Conservation (phyloP, 2,113 vertebrate species). For the Paramormyrops kingsleyae region DNA sequence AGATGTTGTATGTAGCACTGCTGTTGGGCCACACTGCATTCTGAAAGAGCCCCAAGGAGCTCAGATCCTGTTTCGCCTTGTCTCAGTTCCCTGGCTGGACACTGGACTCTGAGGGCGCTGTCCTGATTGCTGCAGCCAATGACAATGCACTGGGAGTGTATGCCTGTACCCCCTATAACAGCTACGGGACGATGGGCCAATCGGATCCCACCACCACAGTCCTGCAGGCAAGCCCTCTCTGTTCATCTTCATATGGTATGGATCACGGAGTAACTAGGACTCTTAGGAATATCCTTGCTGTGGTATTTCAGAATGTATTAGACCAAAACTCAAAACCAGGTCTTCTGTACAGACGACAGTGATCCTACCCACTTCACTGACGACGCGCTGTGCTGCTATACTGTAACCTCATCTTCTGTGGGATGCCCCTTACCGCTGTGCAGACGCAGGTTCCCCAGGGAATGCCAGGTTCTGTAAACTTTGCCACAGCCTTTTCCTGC, state of each 20-base stretch:
- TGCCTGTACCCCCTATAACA: slow-evolving; percentile 82
- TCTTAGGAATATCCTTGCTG: neutral
- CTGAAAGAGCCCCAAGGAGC: neutral
- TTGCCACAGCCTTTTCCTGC: neutral
- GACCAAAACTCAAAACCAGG: neutral
- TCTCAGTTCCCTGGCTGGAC: slow-evolving; percentile 84
- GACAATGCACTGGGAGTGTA: slow-evolving; percentile 78
- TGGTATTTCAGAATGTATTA: neutral
- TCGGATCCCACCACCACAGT: slow-evolving; percentile 70
- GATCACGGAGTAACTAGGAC: neutral
- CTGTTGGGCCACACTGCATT: neutral
- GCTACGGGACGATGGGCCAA: slow-evolving; percentile 73
- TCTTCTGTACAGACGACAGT: neutral
- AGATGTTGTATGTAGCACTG: neutral
- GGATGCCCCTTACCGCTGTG: neutral
- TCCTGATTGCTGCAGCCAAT: slow-evolving; percentile 73
- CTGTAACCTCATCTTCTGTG: neutral
- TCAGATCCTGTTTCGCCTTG: neutral
- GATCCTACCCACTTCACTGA: neutral
- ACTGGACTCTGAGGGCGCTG: slow-evolving; percentile 62
- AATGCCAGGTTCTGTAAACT: neutral
- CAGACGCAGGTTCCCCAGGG: neutral
- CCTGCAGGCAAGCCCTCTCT: slow-evolving; percentile 67
- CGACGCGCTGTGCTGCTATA: neutral
- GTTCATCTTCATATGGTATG: neutral